A percentile compares a stretch with the other conserved stretches of the same genome.
Evolutionary conservation across 2,113 vertebrate genomes (phyloP).

Genomic region (Tenebrosternarchus preto): DNA sequence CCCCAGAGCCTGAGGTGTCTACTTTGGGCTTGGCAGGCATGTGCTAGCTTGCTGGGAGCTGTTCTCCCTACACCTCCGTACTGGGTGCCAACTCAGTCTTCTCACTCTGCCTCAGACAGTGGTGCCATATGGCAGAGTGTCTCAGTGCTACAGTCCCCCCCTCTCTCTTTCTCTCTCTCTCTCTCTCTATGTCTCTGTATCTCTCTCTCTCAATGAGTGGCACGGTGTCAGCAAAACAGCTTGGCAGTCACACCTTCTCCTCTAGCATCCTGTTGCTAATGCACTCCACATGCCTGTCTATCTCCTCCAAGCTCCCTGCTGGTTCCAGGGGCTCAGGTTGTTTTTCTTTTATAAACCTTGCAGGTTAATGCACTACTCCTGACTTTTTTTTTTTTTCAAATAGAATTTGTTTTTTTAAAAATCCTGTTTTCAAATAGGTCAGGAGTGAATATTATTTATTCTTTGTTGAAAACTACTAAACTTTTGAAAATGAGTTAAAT

Average conservation of each 20-base stretch:
- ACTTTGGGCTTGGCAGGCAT: conserved; percentile 46
- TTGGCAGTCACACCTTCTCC: conserved; percentile 54
- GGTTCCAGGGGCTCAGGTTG: background rate
- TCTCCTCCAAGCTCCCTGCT: conserved; percentile 30
- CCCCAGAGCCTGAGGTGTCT: conserved; percentile 45
- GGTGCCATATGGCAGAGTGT: conserved; percentile 59
- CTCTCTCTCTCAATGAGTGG: conserved; percentile 33
- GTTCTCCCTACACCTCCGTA: conserved; percentile 45
- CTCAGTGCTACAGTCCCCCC: conserved; percentile 31
- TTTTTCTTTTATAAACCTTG: background rate
- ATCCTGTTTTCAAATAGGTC: too few species aligned
- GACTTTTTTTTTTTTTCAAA: background rate
- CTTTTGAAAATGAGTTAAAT: background rate
- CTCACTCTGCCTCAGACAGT: conserved; percentile 41
- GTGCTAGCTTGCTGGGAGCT: conserved; percentile 31
- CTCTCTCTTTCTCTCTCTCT: conserved; percentile 20
- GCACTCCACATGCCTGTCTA: conserved; percentile 50
- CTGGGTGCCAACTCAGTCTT: conserved; percentile 45
- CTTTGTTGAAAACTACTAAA: too few species aligned
- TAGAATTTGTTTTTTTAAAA: too few species aligned
- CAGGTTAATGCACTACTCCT: background rate
- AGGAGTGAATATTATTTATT: too few species aligned
- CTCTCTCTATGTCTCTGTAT: too few species aligned
- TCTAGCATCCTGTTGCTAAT: conserved; percentile 54
- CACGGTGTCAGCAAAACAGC: conserved; percentile 51